Evolutionary conservation across 2,113 vertebrate genomes (phyloP).

Genomic region (Motacilla alba): DNA sequence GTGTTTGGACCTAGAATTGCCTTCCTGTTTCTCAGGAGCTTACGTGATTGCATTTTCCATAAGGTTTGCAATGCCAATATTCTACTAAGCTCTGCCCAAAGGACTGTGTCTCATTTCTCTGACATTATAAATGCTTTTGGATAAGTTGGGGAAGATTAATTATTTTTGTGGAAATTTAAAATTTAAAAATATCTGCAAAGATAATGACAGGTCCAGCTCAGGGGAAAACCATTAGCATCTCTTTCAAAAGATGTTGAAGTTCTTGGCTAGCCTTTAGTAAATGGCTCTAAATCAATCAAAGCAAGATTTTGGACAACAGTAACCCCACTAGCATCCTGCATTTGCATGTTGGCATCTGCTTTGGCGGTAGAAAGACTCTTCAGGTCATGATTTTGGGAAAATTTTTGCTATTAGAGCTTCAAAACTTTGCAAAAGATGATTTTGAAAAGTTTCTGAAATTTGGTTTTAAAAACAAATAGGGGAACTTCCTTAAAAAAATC

Average conservation of each 20-base stretch:
- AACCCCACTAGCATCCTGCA: background rate
- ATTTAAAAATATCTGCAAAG: background rate
- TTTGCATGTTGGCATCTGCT: background rate
- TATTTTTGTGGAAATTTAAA: background rate
- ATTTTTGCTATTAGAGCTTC: background rate
- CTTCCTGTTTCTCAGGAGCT: background rate
- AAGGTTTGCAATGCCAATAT: background rate
- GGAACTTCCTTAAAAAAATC: background rate
- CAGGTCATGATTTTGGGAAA: background rate
- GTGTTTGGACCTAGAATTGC: background rate
- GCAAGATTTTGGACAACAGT: background rate
- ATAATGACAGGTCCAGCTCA: background rate
- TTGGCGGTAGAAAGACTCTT: background rate
- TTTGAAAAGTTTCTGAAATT: background rate
- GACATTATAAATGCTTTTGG: background rate
- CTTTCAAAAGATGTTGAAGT: background rate
- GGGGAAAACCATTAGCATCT: background rate
- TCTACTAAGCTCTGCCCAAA: rapidly evolving
- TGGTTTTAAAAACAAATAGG: background rate
- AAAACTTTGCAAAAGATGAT: background rate
- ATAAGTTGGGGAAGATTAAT: background rate
- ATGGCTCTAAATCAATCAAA: background rate
- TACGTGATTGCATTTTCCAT: rapidly evolving
- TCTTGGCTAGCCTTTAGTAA: background rate
- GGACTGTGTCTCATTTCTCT: background rate